Conservation (phyloP, 2,797 vertebrate species). For the Muscicapa striata region DNA sequence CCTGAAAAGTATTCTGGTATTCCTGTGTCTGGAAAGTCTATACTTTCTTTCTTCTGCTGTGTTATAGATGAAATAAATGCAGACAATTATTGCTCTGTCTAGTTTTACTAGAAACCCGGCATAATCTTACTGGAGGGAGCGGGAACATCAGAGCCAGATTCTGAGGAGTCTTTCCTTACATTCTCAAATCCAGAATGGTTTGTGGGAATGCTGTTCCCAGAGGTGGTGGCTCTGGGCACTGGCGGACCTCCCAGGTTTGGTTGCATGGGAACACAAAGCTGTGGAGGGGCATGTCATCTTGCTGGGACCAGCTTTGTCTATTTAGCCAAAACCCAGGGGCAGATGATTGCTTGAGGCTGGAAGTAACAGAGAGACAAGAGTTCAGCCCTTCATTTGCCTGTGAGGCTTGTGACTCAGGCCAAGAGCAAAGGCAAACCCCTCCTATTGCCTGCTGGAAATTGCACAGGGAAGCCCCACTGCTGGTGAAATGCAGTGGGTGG, state of each 20-base stretch:
- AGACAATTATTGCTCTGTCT: neutral
- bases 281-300: neutral
- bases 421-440: neutral
- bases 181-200: neutral
- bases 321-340: fast-evolving
- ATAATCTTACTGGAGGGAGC: neutral
- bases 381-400: neutral
- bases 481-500: neutral
- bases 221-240: neutral
- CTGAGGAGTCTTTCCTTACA: neutral
- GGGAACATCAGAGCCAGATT: neutral
- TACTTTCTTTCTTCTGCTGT: neutral
- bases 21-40: neutral
- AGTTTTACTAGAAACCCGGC: neutral
- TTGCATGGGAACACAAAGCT: neutral
- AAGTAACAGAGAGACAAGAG: neutral
- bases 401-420: neutral
- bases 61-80: slow-evolving; percentile 17
- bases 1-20: neutral
- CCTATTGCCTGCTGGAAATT: neutral
- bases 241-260: neutral
- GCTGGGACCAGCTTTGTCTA: neutral
- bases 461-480: neutral
- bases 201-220: neutral
- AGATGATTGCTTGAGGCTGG: neutral